phyloP scores from a whole-genome alignment of 2,888 invertebrate genomes.

The Drosophila robusta region DNA sequence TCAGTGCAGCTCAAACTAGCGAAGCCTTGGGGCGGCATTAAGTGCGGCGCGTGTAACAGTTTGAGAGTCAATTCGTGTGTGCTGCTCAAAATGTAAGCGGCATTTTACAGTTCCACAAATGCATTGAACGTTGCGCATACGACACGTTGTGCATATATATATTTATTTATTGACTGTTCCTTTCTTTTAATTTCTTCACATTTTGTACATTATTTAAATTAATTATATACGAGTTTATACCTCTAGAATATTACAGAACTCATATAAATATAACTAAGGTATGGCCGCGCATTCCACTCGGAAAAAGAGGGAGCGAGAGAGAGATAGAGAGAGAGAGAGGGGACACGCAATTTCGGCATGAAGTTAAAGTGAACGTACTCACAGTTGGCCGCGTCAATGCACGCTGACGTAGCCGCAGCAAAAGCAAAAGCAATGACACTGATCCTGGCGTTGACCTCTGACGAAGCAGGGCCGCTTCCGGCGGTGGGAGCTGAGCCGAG shows the following conservation, averaged over 20 bases:
- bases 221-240: constrained; percentile 5
- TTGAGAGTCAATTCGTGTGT: constrained; percentile 15
- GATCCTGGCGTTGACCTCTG: constrained; percentile 79
- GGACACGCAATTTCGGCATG: constrained; percentile 47
- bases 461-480: constrained; percentile 51
- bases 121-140: constrained; percentile 15
- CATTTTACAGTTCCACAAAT: constrained; percentile 42
- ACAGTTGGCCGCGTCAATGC: constrained; percentile 56
- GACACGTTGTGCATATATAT: background rate
- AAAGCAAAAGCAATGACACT: constrained; percentile 73
- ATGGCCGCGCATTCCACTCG: constrained; percentile 3
- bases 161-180: background rate
- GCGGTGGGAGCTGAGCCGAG: constrained; percentile 27
- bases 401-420: constrained; percentile 43
- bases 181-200: background rate
- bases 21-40: constrained; percentile 67
- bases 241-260: constrained; percentile 33
- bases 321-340: constrained; percentile 7
- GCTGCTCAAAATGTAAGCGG: constrained; percentile 36
- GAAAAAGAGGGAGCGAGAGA: background rate
- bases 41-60: constrained; percentile 71
- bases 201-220: background rate
- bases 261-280: constrained; percentile 7
- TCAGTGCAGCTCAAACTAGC: constrained; percentile 61
- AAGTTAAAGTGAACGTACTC: constrained; percentile 68